Base-by-base conservation (phyloP, 1,140 invertebrate genomes). In the Drosophila arizonae region DNA sequence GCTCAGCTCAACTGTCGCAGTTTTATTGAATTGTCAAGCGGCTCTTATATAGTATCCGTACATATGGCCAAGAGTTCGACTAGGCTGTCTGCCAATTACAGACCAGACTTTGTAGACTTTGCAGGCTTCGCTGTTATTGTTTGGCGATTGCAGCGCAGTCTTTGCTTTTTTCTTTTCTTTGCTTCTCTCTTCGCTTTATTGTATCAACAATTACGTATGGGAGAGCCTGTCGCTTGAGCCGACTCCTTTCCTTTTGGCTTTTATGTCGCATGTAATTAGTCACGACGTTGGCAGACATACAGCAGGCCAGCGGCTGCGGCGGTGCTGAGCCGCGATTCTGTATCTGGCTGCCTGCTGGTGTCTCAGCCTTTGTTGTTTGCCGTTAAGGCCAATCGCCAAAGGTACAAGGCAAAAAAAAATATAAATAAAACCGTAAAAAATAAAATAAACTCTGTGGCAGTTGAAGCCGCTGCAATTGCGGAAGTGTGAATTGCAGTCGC, bases 241-340 rank as follows among this genome's bases (percentile, higher is more conserved):
- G 52, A 5, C 52, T 48, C 64, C 33, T 69, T 72, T 48, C 63
- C 74, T 77, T 79, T 70, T 85, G 76, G 76, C 67, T 73, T 79
- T 87, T 77, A 84, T 89, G 84, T 89, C 80, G 84, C 85, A 84
- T 88, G 84, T 88, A 88, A 88, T 88, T 88, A 88, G 84, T 88
- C 84, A 88, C 84, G 84, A 88, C 76, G 85, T 88, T 88, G 85
- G 80, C 79, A 84, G 85, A 87, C 84, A 89, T 50, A 87, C 84
- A 84, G 79, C 79, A 84, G 84, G 77, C 85, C 84, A 82, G 36
- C 36, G 10, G 36, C 8, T 36, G 33, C 41, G 57, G 70, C 63
- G 67, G 60, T 64, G 64, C 11, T 64, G 81, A 73, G 81, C 81
- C 73, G 63, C 82, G 75, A 78, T 87, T 86, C 82, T 85, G 48